Evolutionary conservation across 2,797 vertebrate species (phyloP).

Genomic region (Loris lydekkerianus): DNA sequence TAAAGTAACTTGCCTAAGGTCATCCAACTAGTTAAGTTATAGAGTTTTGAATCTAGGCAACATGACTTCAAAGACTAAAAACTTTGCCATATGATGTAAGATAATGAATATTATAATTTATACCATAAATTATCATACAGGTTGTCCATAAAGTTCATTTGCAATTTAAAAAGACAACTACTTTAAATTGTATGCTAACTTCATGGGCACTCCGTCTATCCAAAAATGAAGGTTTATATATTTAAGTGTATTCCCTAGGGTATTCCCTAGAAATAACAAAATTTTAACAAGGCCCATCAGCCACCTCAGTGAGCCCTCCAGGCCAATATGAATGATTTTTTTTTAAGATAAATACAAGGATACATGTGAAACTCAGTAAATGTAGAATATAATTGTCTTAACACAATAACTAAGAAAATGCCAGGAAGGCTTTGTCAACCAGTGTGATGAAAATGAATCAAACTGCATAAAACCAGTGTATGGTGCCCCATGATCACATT

Average conservation of each 20-base stretch:
- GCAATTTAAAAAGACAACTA: too few species aligned
- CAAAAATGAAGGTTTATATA: conserved; percentile 11
- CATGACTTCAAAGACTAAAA: conserved; percentile 18
- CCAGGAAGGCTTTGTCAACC: too few species aligned
- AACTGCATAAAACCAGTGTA: too few species aligned
- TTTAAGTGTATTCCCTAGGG: conserved; percentile 25
- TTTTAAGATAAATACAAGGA: not conserved
- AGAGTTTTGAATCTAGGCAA: conserved; percentile 41
- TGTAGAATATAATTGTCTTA: too few species aligned
- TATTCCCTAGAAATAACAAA: not conserved
- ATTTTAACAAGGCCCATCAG: conserved; percentile 16
- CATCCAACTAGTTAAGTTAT: not conserved
- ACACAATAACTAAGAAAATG: too few species aligned
- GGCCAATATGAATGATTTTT: not conserved
- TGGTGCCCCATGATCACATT: too few species aligned
- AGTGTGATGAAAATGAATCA: too few species aligned
- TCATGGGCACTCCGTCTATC: not conserved
- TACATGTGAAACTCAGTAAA: too few species aligned
- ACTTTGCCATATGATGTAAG: not conserved
- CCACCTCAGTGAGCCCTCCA: not conserved
- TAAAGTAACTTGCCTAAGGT: conserved; percentile 11
- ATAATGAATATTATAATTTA: not conserved
- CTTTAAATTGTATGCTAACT: too few species aligned
- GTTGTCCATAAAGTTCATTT: too few species aligned
- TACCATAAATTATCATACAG: not conserved